A percentile compares a stretch with the other conserved stretches of the same genome.
These are phyloP conservation scores for Microcebus ravelobensis DNA, from an alignment of 2,113 vertebrate genomes.

Conservation along the genomic window DNA sequence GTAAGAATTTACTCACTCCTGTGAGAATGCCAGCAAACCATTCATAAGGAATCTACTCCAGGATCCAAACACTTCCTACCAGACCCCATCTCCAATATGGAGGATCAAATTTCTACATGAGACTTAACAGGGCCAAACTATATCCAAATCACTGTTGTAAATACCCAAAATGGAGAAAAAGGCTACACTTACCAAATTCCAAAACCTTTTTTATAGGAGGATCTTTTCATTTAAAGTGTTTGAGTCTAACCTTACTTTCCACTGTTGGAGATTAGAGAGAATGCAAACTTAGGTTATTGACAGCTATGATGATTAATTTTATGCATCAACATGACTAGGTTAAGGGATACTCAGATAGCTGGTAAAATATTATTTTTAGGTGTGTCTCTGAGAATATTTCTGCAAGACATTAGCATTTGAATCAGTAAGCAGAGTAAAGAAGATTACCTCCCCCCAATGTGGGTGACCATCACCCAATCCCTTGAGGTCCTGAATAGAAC, in stretches of 20 bases:
- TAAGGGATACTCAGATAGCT: background rate
- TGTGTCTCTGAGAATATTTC: background rate
- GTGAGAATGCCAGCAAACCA: too few relatives aligned
- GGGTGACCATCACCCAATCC: background rate
- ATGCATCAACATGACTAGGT: background rate
- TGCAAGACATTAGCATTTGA: background rate
- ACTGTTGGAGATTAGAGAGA: background rate
- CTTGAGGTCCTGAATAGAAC: background rate
- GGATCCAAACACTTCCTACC: too few relatives aligned
- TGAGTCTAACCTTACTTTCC: background rate
- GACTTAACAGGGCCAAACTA: too few relatives aligned
- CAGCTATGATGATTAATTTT: background rate
- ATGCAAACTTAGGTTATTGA: background rate
- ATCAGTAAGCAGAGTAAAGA: background rate
- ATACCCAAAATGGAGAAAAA: slow-evolving; percentile 11
- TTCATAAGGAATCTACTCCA: too few relatives aligned
- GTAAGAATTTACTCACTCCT: too few relatives aligned
- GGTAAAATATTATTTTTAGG: background rate
- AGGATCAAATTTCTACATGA: too few relatives aligned
- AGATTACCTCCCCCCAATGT: background rate
- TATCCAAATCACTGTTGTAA: too few relatives aligned
- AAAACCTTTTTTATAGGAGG: background rate
- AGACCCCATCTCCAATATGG: too few relatives aligned
- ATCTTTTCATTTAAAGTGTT: background rate
- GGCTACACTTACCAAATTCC: background rate